A percentile compares a stretch with the other conserved stretches of the same genome.
Evolutionary conservation across 2,797 vertebrate species (phyloP).

Genomic region (Linurgus olivaceus): DNA sequence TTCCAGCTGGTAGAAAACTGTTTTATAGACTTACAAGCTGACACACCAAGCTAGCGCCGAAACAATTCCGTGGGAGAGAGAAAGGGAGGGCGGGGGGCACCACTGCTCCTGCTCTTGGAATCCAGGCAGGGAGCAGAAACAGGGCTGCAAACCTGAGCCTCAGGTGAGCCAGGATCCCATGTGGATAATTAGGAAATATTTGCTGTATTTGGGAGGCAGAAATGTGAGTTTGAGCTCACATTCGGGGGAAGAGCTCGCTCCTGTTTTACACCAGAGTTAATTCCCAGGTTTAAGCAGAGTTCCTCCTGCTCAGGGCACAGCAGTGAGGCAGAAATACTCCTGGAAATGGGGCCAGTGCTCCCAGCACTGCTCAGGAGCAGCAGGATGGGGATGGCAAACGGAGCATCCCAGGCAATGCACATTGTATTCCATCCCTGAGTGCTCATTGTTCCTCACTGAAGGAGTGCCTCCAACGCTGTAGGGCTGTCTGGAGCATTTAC

Average conservation of each 20-base stretch:
- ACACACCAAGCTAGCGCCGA: slow-evolving; percentile 75
- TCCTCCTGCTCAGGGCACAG: neutral
- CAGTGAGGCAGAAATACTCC: neutral
- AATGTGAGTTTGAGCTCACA: neutral
- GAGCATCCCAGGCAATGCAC: neutral
- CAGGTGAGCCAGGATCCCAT: slow-evolving; percentile 34
- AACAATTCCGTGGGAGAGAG: slow-evolving; percentile 76
- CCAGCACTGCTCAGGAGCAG: neutral
- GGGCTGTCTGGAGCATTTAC: slow-evolving; percentile 14
- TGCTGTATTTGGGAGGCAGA: neutral
- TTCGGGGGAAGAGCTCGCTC: neutral
- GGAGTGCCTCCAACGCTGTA: neutral
- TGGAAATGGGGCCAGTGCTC: neutral
- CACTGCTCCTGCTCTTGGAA: slow-evolving; percentile 38
- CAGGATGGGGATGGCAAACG: neutral
- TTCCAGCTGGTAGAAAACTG: slow-evolving; percentile 85
- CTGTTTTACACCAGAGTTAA: neutral
- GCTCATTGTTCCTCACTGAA: neutral
- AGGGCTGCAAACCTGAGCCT: slow-evolving; percentile 41
- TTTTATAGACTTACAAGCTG: slow-evolving; percentile 83
- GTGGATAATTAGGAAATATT: slow-evolving; percentile 51
- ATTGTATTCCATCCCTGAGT: neutral
- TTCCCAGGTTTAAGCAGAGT: neutral
- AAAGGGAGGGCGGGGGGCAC: slow-evolving; percentile 9
- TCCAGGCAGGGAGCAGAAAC: slow-evolving; percentile 42